Evolutionary conservation across 1,140 invertebrate species (phyloP).

Genomic region (Laupala kohalensis): DNA sequence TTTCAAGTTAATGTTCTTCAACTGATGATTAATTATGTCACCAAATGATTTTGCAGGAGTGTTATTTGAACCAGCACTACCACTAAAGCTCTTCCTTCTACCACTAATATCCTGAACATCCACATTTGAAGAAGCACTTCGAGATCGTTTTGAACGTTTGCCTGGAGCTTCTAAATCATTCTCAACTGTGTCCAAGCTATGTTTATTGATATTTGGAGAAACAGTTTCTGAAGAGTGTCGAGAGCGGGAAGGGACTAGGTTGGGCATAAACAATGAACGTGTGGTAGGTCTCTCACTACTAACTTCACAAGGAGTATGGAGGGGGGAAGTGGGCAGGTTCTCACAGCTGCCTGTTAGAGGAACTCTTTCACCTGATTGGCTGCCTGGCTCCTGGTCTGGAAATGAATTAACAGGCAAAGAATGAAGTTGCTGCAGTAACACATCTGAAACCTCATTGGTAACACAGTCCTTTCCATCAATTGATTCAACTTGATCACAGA

Average conservation of each 20-base stretch:
- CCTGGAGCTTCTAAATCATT: neutral
- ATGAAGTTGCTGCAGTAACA: too few relatives aligned
- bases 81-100: neutral
- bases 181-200: neutral
- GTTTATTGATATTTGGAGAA: neutral
- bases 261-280: neutral
- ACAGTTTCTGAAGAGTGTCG: neutral
- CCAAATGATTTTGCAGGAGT: neutral
- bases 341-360: too few relatives aligned
- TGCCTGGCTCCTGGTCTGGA: too few relatives aligned
- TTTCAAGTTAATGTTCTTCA: neutral
- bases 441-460: too few relatives aligned
- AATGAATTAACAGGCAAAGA: too few relatives aligned
- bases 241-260: neutral
- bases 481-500: too few relatives aligned
- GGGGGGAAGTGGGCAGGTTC: too few relatives aligned
- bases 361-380: too few relatives aligned
- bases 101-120: neutral
- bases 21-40: neutral
- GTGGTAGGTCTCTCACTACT: neutral
- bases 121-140: neutral
- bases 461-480: too few relatives aligned
- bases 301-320: too few relatives aligned
- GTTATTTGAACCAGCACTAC: neutral
- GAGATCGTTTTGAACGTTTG: neutral